A percentile compares a stretch with the other conserved stretches of the same genome.
Evolutionary conservation across 1,140 invertebrate species (phyloP).

Genomic region (Drosophila rufa): DNA sequence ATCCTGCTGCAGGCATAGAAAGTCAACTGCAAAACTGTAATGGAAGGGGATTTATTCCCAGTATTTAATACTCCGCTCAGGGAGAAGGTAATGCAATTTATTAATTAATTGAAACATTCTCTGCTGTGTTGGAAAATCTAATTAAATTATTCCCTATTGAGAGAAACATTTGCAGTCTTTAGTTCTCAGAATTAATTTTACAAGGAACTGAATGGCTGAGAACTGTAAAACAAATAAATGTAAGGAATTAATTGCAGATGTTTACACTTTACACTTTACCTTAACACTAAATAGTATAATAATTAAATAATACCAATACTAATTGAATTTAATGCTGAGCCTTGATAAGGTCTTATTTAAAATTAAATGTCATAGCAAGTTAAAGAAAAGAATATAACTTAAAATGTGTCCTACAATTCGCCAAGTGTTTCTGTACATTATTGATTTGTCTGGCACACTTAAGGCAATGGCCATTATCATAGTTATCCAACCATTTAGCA

Average conservation of each 20-base stretch:
- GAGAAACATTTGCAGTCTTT: no score
- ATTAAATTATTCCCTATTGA: constrained; percentile 1
- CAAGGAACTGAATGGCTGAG: neutral
- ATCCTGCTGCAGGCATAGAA: constrained; percentile 2
- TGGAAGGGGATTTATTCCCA: no score
- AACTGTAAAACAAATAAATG: neutral
- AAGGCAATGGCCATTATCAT: constrained; percentile 28
- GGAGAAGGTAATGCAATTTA: neutral
- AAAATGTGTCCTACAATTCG: neutral
- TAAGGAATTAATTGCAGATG: neutral
- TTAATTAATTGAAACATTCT: neutral
- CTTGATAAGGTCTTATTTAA: no score
- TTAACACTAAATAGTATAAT: neutral
- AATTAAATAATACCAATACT: no score
- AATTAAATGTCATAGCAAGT: neutral
- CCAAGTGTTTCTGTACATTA: constrained; percentile 12
- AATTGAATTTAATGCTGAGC: no score
- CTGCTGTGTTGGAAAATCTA: neutral
- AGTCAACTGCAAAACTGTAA: constrained; percentile 1
- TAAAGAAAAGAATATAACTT: neutral
- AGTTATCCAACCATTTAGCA: constrained; percentile 39
- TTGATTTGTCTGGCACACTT: constrained; percentile 15
- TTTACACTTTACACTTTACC: neutral
- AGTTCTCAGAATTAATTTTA: neutral
- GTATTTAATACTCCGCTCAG: neutral